Conservation (phyloP, 2,113 vertebrate species). For the Haemorhous mexicanus region DNA sequence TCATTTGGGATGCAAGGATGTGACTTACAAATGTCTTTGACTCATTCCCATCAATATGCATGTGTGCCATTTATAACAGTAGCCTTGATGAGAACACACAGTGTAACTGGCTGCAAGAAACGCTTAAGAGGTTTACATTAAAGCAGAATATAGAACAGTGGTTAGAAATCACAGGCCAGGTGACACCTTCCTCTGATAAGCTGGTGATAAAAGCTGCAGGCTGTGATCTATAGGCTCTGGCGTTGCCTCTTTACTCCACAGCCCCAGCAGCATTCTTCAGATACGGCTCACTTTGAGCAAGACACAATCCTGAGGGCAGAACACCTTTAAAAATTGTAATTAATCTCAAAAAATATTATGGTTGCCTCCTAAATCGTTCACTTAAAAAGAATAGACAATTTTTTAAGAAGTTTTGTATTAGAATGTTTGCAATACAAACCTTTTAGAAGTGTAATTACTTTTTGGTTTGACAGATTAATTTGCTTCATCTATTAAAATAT, state of each 20-base stretch:
- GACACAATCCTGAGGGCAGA: background rate
- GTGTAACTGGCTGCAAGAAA: slow-evolving; percentile 74
- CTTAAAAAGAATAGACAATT: background rate
- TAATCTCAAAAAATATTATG: background rate
- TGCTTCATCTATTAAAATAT: background rate
- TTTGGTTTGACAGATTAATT: background rate
- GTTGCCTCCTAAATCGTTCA: background rate
- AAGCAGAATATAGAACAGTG: slow-evolving; percentile 69
- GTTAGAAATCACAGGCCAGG: slow-evolving; percentile 79
- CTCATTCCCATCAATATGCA: slow-evolving; percentile 81
- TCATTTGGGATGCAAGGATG: slow-evolving; percentile 74
- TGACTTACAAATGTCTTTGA: slow-evolving; percentile 83
- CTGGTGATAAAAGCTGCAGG: slow-evolving; percentile 72
- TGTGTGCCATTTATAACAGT: slow-evolving; percentile 78
- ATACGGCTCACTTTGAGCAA: slow-evolving; percentile 18
- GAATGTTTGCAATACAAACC: background rate
- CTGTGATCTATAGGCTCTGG: slow-evolving; percentile 70
- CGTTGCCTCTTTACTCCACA: slow-evolving; percentile 3
- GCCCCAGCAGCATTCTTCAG: slow-evolving; percentile 13
- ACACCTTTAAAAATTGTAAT: background rate
- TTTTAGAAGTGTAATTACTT: background rate
- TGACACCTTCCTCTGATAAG: slow-evolving; percentile 79
- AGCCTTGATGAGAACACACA: slow-evolving; percentile 81
- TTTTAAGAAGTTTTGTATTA: background rate
- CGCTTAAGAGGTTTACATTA: slow-evolving; percentile 77